phyloP scores from a whole-genome alignment of 1,140 invertebrate genomes.

The Aphidius gifuensis region DNA sequence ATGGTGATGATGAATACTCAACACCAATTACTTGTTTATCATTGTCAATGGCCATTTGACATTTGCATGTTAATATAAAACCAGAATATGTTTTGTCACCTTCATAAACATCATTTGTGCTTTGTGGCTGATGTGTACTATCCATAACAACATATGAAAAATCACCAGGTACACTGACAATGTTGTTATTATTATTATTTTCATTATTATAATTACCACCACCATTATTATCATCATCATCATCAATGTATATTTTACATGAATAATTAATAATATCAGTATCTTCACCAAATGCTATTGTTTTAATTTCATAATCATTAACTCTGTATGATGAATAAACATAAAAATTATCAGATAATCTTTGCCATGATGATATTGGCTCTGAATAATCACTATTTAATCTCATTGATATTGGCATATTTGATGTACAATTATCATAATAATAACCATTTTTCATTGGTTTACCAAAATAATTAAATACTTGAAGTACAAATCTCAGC shows the following conservation, averaged over 20 bases:
- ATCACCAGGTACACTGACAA: no score
- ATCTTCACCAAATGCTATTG: constrained; percentile 45
- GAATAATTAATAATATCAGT: constrained; percentile 44
- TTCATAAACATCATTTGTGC: no score
- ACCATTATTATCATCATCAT: constrained; percentile 33
- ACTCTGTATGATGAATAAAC: constrained; percentile 56
- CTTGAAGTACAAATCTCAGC: constrained; percentile 70
- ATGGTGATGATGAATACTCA: no score
- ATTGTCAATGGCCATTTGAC: no score
- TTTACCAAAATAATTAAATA: constrained; percentile 73
- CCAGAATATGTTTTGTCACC: no score
- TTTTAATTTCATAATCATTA: constrained; percentile 37
- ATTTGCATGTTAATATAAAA: no score
- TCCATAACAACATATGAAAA: no score
- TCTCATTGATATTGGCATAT: constrained; percentile 15
- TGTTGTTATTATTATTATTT: no score
- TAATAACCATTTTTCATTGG: constrained; percentile 42
- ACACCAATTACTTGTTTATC: no score
- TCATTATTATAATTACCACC: no score
- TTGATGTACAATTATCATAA: constrained; percentile 29
- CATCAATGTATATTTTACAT: constrained; percentile 36
- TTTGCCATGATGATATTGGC: constrained; percentile 57
- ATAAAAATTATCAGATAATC: constrained; percentile 53
- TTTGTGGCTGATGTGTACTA: no score
- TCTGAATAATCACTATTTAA: constrained; percentile 41